Percentiles rank a stretch among this genome's conserved stretches.
phyloP scores from a whole-genome alignment of 2,797 vertebrate species.

The Macropus fuliginosus region DNA sequence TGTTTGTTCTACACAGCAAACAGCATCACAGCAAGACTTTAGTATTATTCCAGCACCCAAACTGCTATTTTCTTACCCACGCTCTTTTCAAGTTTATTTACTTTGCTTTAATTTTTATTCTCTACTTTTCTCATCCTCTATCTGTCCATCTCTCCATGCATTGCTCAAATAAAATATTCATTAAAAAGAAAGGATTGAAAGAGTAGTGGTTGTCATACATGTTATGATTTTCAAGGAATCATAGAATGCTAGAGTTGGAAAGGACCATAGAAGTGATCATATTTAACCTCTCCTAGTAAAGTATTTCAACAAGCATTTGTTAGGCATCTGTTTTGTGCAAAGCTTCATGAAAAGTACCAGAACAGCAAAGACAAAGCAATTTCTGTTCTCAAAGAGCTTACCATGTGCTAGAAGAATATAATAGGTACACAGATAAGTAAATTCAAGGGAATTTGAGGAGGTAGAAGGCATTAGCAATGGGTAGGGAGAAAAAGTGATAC shows the following conservation, averaged over 20 bases:
- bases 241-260: background rate
- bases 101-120: background rate
- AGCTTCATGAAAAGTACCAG: background rate
- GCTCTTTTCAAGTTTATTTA: background rate
- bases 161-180: background rate
- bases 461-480: background rate
- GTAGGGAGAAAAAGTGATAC: background rate
- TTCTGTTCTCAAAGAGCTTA: background rate
- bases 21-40: background rate
- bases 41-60: background rate
- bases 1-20: background rate
- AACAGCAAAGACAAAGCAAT: background rate
- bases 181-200: background rate
- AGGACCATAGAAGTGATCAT: background rate
- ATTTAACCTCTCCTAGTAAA: background rate
- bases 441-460: background rate
- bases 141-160: too few relatives aligned
- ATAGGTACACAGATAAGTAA: background rate
- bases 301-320: background rate
- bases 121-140: background rate
- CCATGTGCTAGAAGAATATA: background rate
- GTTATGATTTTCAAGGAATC: background rate
- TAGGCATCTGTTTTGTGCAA: background rate
- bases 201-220: background rate
- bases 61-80: background rate